These are phyloP conservation scores for Oscarella lobularis DNA, from an alignment of 37 sponge, comb jelly and placozoan genomes.

Conservation along the genomic window DNA sequence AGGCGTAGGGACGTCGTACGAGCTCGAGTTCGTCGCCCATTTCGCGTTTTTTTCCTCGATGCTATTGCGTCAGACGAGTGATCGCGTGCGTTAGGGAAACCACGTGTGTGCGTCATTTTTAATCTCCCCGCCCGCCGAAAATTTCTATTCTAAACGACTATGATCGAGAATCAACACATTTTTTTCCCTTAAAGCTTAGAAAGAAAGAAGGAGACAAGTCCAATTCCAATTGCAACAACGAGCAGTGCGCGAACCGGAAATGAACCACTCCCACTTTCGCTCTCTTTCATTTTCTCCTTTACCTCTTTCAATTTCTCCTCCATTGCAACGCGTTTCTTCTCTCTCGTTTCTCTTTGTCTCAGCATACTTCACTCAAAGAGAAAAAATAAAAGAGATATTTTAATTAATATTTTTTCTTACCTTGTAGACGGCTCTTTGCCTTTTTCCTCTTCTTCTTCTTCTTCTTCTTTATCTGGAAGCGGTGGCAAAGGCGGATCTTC, in stretches of 20 bases:
- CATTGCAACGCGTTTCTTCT: slow-evolving; percentile 10
- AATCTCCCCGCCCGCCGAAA: no score
- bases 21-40: no score
- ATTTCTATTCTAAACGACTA: no score
- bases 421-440: background rate
- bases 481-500: background rate
- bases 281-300: slow-evolving; percentile 16
- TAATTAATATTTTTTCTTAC: background rate
- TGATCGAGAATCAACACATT: no score
- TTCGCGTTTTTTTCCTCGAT: no score
- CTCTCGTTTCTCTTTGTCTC: slow-evolving; percentile 3
- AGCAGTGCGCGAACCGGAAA: background rate
- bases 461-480: slow-evolving; percentile 7
- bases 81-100: no score
- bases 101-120: no score
- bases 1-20: no score
- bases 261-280: background rate
- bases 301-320: slow-evolving; percentile 15
- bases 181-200: no score
- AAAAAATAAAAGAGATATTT: background rate
- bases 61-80: no score
- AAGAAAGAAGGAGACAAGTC: no score
- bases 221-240: background rate
- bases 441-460: slow-evolving; percentile 3
- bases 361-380: background rate